Percentiles rank a stretch among this genome's conserved stretches.
These are phyloP conservation scores for Eriocheir sinensis DNA, from an alignment of 1,140 invertebrate species.

Conservation along the genomic window DNA sequence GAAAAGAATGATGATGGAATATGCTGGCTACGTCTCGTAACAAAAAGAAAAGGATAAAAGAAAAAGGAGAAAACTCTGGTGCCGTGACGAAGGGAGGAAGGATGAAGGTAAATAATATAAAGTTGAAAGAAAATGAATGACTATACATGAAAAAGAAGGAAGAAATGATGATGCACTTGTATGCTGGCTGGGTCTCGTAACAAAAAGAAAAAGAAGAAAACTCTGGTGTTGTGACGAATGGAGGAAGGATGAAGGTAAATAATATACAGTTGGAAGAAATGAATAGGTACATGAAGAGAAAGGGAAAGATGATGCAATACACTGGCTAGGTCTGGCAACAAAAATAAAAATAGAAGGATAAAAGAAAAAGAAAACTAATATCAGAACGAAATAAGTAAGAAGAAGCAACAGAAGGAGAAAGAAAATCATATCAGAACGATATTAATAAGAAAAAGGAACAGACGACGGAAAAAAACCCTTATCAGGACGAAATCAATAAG, in stretches of 20 bases:
- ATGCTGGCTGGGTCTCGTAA: too few species aligned
- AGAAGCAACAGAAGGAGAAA: not conserved
- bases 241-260: not conserved
- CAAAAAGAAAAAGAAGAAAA: not conserved
- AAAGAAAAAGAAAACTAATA: too few species aligned
- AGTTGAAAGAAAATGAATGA: not conserved
- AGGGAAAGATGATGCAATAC: not conserved
- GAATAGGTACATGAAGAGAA: not conserved
- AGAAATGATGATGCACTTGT: not conserved
- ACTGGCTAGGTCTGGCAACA: too few species aligned
- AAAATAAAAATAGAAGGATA: not conserved
- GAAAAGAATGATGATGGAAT: not conserved
- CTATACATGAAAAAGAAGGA: not conserved
- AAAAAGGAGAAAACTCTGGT: not conserved
- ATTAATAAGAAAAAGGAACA: not conserved
- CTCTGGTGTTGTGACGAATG: not conserved
- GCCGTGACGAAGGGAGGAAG: not conserved
- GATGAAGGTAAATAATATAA: not conserved
- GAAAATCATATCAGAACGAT: not conserved
- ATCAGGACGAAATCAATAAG: not conserved
- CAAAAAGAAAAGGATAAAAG: not conserved
- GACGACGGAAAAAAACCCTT: not conserved
- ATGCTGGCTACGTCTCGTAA: too few species aligned
- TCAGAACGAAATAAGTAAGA: too few species aligned
- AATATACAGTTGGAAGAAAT: not conserved